Evolutionary conservation across 1,140 invertebrate species (phyloP).

Genomic region (Listronotus bonariensis): DNA sequence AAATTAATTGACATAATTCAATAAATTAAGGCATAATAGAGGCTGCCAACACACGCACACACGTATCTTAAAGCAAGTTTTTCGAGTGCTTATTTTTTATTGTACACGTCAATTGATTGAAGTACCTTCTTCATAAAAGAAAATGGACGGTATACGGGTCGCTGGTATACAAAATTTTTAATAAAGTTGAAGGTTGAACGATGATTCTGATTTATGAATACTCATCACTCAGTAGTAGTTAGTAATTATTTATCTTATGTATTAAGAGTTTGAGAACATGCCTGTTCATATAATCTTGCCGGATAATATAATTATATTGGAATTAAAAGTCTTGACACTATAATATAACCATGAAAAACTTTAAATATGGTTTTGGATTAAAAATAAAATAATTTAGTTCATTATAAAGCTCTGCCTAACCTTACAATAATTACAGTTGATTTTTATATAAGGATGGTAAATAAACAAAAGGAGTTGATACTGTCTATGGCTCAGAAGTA

Average conservation of each 20-base stretch:
- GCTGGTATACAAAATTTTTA: not conserved
- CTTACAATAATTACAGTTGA: too few relatives aligned
- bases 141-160: slow-evolving; percentile 22
- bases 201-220: slow-evolving; percentile 18
- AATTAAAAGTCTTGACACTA: too few relatives aligned
- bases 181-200: not conserved
- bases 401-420: too few relatives aligned
- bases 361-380: too few relatives aligned
- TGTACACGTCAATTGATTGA: slow-evolving; percentile 30
- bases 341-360: too few relatives aligned
- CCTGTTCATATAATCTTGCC: not conserved
- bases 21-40: slow-evolving; percentile 35
- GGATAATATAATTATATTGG: not conserved
- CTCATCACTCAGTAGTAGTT: slow-evolving; percentile 3
- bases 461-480: too few relatives aligned
- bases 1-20: slow-evolving; percentile 34
- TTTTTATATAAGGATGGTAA: too few relatives aligned
- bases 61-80: slow-evolving; percentile 19
- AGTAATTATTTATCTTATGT: not conserved
- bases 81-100: slow-evolving; percentile 24
- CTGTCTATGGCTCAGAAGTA: too few relatives aligned
- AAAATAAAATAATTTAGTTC: too few relatives aligned
- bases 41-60: slow-evolving; percentile 16
- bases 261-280: too few relatives aligned
- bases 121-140: slow-evolving; percentile 26